Base-by-base conservation (phyloP, 2,797 vertebrate genomes). In the Sciurus carolinensis region DNA sequence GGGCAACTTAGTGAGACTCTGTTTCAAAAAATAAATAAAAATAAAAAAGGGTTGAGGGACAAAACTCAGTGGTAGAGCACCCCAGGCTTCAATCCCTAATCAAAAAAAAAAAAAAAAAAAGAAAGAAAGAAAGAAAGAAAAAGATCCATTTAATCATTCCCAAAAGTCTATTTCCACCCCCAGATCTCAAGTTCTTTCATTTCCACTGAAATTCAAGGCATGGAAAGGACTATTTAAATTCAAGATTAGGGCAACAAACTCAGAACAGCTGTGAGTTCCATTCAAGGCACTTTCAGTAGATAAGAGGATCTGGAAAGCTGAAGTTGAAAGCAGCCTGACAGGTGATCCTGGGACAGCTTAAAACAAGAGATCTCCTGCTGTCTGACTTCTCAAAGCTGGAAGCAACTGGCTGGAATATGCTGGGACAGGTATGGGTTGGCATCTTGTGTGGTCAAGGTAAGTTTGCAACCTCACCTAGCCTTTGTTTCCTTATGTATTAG, bases 261-360 rank as follows among this genome's bases (percentile, higher is more conserved):
- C 66, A 39, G 59, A 96, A 91, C 52, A 83, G 28, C 52, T 79
- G 3, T 73, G 77, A 85, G 81, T 69, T 85, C 86, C 33, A 62
- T 47, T 81, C 28, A 50, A 81, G 72, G 42, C 11, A 28, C n/a
- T 91, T 94, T 50, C 69, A 67, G 85, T 2, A 81, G 79, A 54
- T 81, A 90, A 95, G 57, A 86, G 80, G 47, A 67, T 71, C 88
- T 64, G 33, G 57, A 80, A 96, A 96, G 80, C 42, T 86, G 52
- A 72, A 90, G 71, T 81, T 84, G 79, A 95, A 80, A 93, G 73
- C 44, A 54, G 62, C 75, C 95, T 79, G 91, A 39, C 52, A 86
- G 67, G 62, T 72, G 91, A 95, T 95, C 33, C 59, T 47, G 72
- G 76, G 52, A 81, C 18, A 86, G 28, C 30, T 87, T 88, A 67